Percentiles rank a stretch among this genome's conserved stretches.
phyloP scores from a whole-genome alignment of 2,888 invertebrate species.

The Theodoxus fluviatilis region DNA sequence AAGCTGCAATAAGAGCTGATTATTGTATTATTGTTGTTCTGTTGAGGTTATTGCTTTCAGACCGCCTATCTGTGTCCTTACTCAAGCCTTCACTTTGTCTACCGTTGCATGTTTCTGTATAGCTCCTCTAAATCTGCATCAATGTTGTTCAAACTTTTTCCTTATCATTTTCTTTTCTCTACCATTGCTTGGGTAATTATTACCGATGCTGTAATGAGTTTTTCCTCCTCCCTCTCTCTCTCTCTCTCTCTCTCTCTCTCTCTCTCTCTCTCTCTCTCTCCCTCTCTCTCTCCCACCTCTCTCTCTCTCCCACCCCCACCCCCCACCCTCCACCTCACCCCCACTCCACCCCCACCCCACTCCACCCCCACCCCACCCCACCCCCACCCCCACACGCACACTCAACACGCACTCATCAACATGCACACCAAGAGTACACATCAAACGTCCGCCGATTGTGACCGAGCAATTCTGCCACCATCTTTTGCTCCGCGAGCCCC shows the following conservation, averaged over 20 bases:
- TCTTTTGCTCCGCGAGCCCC: too few species aligned
- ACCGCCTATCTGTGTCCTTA: neutral
- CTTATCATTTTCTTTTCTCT: constrained; percentile 13
- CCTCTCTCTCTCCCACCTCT: neutral
- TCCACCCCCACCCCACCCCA: neutral
- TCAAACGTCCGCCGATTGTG: too few species aligned
- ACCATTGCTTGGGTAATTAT: too few species aligned
- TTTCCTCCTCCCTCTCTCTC: constrained; percentile 21
- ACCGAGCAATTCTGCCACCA: too few species aligned
- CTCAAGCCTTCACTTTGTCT: neutral
- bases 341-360: neutral
- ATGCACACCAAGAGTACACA: too few species aligned
- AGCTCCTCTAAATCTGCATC: constrained; percentile 6
- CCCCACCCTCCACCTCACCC: neutral
- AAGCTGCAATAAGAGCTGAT: too few species aligned
- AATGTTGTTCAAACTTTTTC: constrained; percentile 15
- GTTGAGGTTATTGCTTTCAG: neutral
- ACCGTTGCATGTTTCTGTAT: constrained; percentile 2
- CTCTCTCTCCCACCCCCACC: neutral
- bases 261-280: constrained; percentile 10
- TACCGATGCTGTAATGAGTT: too few species aligned
- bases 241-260: constrained; percentile 13
- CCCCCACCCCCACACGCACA: constrained; percentile 2
- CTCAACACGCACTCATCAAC: neutral
- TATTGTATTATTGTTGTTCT: neutral